Evolutionary conservation across 2,888 invertebrate species (phyloP).

Genomic region (Agriotes lineatus): DNA sequence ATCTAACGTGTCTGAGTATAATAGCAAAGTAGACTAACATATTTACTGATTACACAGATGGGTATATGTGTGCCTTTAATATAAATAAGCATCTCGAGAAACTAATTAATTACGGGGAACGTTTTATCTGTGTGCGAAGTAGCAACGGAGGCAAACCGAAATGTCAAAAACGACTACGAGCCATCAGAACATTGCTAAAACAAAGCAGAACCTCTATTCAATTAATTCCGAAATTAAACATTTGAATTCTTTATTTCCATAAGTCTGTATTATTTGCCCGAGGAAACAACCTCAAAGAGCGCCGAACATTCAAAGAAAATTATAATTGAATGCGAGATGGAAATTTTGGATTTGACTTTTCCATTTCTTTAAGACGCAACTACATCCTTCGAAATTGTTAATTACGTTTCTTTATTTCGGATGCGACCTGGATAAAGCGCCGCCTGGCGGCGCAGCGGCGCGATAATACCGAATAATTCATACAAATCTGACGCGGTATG

Average conservation of each 20-base stretch:
- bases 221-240: constrained; percentile 45
- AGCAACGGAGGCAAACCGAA: constrained; percentile 35
- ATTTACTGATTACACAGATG: no score
- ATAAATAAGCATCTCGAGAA: neutral
- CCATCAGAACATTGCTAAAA: constrained; percentile 37
- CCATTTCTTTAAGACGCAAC: constrained; percentile 30
- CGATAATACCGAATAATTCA: constrained; percentile 19
- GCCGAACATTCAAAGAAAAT: constrained; percentile 42
- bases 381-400: constrained; percentile 23
- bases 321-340: constrained; percentile 43
- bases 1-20: no score
- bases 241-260: constrained; percentile 43
- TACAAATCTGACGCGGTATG: constrained; percentile 29
- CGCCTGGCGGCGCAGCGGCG: neutral
- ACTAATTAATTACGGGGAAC: constrained; percentile 28
- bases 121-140: constrained; percentile 21
- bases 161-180: constrained; percentile 39
- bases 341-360: constrained; percentile 40
- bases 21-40: no score
- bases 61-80: neutral
- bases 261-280: constrained; percentile 40
- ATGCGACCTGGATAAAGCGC: neutral
- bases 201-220: constrained; percentile 37
- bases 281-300: constrained; percentile 42
- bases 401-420: constrained; percentile 20